phyloP scores from a whole-genome alignment of 2,113 vertebrate genomes.

The Zosterops hypoxanthus region DNA sequence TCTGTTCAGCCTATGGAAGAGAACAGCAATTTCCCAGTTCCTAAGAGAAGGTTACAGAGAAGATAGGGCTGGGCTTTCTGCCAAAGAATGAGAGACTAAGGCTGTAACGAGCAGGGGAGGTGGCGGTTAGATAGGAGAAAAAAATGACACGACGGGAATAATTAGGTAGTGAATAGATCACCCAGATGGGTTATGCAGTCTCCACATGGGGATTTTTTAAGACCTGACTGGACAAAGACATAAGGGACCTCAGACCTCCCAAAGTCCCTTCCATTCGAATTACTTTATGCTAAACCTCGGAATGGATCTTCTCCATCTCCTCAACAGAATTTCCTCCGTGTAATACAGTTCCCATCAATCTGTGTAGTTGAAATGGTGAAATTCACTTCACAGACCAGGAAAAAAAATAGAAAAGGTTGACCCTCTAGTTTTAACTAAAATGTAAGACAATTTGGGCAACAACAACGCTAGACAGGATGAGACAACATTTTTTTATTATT shows the following conservation, averaged over 20 bases:
- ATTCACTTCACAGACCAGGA: not conserved
- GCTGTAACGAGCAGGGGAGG: not conserved
- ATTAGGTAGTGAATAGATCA: not conserved
- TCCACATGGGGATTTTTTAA: not conserved
- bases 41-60: not conserved
- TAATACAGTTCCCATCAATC: not conserved
- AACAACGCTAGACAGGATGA: slow-evolving; percentile 41
- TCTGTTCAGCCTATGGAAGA: not conserved
- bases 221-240: not conserved
- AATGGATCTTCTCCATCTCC: not conserved
- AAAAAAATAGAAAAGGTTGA: not conserved
- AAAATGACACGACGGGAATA: not conserved
- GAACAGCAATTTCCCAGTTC: not conserved
- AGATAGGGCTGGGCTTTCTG: not conserved
- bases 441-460: not conserved
- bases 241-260: not conserved
- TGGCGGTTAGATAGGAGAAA: not conserved
- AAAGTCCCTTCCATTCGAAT: not conserved
- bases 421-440: not conserved
- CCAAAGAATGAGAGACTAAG: not conserved
- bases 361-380: not conserved
- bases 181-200: not conserved
- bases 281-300: not conserved
- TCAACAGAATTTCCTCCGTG: not conserved
- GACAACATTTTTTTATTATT: slow-evolving; percentile 82